Base-by-base conservation (phyloP, 2,113 vertebrate genomes). In the Condylura cristata region DNA sequence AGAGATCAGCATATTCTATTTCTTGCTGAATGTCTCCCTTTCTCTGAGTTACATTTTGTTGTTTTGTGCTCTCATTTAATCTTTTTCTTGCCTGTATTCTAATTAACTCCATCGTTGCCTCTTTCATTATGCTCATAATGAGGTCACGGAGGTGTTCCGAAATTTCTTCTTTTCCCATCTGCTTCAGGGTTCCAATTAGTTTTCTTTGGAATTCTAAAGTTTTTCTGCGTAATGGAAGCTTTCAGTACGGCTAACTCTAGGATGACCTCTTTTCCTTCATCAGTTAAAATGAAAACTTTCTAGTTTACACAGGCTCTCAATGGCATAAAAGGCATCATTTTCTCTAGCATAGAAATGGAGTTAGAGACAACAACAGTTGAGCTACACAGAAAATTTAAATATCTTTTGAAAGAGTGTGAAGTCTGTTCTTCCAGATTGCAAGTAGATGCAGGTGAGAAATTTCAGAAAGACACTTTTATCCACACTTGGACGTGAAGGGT, bases 91-190 rank as follows among this genome's bases (percentile, higher is more conserved):
- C 90, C 78, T 94, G 72, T 93, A 88, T 96, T 91, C 93, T 95
- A 97, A 97, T 97, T 97, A 97, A 97, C 96, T 97, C 97, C 96
- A 96, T 97, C 96, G 87, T 96, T 97, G 95, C 96, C 94, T 97
- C 80, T 87, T 97, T 95, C 96, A 97, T 97, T 97, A 95, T 95
- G 85, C 92, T 96, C 93, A 84, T 97, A 97, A 97, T 96, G 97
- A 97, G 97, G 97, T 97, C 96, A 97, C 41, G 4, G 95, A 97
- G 96, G 94, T 97, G 95, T 96, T 93, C 92, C 11, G 80, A 95
- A 96, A 97, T 94, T 80, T 96, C 87, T 84, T 81, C 91, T 94
- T 92, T 96, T 83, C 93, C 96, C 96, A 96, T 96, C 96, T 97
- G 96, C 93, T 96, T 89, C 78, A 87, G 90, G 93, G 88, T 92